phyloP scores from a whole-genome alignment of 53 echinoderm and acorn worm genomes.

The Glandiceps talaboti region DNA sequence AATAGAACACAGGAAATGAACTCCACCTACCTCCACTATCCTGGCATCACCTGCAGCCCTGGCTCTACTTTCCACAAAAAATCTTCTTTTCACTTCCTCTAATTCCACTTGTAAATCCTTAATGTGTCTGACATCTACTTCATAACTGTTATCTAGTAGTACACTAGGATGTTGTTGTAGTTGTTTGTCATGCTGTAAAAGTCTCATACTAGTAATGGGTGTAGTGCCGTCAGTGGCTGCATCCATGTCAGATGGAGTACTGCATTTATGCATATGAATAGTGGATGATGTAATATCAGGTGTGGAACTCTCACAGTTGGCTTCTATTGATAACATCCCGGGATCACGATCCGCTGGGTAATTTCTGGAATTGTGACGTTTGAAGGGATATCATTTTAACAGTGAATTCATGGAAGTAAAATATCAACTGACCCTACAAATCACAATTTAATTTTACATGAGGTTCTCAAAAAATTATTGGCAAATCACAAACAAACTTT shows the following conservation, averaged over 20 bases:
- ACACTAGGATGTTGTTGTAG: not conserved
- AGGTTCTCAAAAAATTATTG: too few relatives aligned
- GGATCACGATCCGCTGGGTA: not conserved
- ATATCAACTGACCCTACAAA: too few relatives aligned
- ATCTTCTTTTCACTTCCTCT: conserved; percentile 70
- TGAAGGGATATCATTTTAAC: too few relatives aligned
- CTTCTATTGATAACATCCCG: not conserved
- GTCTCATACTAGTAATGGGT: not conserved
- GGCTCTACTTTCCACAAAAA: conserved; percentile 80
- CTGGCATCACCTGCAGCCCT: conserved; percentile 58
- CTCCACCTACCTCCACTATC: conserved; percentile 50
- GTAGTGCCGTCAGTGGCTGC: not conserved
- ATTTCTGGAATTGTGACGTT: too few relatives aligned
- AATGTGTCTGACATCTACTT: not conserved
- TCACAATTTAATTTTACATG: too few relatives aligned
- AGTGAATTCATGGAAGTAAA: too few relatives aligned
- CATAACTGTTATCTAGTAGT: not conserved
- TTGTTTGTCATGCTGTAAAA: not conserved
- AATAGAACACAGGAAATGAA: too few relatives aligned
- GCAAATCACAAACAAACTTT: too few relatives aligned
- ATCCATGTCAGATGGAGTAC: not conserved
- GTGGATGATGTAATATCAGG: not conserved
- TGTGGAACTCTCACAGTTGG: not conserved
- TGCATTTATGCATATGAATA: not conserved
- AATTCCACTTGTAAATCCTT: conserved; percentile 36